phyloP scores from a whole-genome alignment of 2,888 invertebrate species.

The Drosophila basisetae region DNA sequence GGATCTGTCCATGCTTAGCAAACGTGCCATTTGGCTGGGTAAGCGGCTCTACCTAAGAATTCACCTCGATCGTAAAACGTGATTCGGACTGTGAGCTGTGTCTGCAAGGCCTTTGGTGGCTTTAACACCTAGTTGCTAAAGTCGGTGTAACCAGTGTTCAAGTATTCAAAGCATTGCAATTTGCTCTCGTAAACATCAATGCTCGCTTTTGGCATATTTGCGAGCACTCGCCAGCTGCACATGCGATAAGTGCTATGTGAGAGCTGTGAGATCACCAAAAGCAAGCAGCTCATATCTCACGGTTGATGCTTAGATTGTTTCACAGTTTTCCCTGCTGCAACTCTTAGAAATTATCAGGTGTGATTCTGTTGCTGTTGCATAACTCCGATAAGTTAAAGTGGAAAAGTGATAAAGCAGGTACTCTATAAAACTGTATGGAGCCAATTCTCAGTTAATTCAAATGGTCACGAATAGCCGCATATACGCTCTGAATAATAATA shows the following conservation, averaged over 20 bases:
- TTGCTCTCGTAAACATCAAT: conserved; percentile 54
- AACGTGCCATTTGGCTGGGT: conserved; percentile 63
- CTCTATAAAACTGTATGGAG: not conserved
- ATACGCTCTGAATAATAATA: conserved; percentile 10
- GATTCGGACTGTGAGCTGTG: conserved; percentile 58
- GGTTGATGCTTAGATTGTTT: conserved; percentile 13
- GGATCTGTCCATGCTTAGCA: conserved; percentile 14
- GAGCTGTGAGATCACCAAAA: conserved; percentile 9
- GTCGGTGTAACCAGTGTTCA: conserved; percentile 36
- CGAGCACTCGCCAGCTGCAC: conserved; percentile 25
- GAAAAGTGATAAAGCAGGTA: conserved; percentile 38
- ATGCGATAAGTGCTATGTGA: conserved; percentile 21
- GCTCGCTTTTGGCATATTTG: conserved; percentile 56
- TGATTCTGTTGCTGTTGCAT: conserved; percentile 16
- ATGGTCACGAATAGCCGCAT: conserved; percentile 26
- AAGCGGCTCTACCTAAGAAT: conserved; percentile 49
- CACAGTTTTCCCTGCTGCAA: not conserved
- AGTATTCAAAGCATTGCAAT: conserved; percentile 57
- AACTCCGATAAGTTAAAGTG: conserved; percentile 15
- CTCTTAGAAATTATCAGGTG: conserved; percentile 25
- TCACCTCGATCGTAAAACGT: conserved; percentile 84
- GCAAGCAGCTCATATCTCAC: conserved; percentile 9
- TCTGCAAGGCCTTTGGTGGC: conserved; percentile 36
- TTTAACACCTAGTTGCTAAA: conserved; percentile 54
- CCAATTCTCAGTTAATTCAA: conserved; percentile 19